Conservation (phyloP, 1,140 invertebrate species). For the Leptopilina boulardi region DNA sequence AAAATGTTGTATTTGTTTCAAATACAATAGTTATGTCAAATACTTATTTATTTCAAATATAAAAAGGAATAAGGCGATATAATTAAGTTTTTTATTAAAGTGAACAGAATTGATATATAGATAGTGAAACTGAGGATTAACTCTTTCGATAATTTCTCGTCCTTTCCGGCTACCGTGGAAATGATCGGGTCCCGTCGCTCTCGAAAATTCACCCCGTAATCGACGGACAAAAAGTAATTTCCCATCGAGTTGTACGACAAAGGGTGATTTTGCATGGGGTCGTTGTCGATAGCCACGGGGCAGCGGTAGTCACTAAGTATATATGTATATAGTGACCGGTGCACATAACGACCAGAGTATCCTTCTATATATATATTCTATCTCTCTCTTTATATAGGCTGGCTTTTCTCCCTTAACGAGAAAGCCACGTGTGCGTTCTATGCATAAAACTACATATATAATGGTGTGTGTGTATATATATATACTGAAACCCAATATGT, state of each 20-base stretch:
- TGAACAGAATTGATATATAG: not conserved
- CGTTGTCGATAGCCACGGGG: conserved; percentile 65
- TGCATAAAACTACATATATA: conserved; percentile 56
- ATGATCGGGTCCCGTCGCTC: conserved; percentile 70
- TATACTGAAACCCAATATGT: conserved; percentile 61
- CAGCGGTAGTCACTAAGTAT: conserved; percentile 58
- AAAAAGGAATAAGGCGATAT: too few species aligned
- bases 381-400: conserved; percentile 32
- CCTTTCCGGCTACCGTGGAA: conserved; percentile 63
- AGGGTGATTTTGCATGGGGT: conserved; percentile 74
- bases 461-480: conserved; percentile 18
- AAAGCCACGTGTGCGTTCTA: conserved; percentile 68
- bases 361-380: conserved; percentile 38
- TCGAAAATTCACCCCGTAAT: conserved; percentile 74
- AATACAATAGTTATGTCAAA: too few species aligned
- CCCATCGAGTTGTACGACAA: conserved; percentile 71
- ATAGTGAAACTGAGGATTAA: conserved; percentile 39
- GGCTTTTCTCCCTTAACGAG: conserved; percentile 54
- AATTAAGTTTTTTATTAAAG: too few species aligned
- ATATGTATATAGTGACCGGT: conserved; percentile 66
- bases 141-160: conserved; percentile 56
- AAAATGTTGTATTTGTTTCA: too few species aligned
- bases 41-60: too few species aligned
- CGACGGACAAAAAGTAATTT: conserved; percentile 76
- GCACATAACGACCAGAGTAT: conserved; percentile 69